phyloP scores from a whole-genome alignment of 2,797 vertebrate genomes.

The Cossypha niveicapilla region DNA sequence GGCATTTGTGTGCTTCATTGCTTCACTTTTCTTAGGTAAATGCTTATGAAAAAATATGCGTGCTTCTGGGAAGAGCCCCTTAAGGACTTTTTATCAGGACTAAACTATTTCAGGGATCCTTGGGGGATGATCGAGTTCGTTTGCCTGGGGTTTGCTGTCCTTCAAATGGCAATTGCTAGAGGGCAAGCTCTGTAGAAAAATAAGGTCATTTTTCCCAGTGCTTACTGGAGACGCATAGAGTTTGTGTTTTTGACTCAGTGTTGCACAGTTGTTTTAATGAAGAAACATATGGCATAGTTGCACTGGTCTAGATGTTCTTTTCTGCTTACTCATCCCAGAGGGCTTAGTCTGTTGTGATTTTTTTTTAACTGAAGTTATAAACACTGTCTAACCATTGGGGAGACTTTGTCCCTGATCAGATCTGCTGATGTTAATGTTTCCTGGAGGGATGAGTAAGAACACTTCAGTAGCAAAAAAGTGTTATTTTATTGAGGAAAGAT shows the following conservation, averaged over 20 bases:
- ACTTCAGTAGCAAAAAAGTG: neutral
- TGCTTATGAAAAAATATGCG: neutral
- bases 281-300: neutral
- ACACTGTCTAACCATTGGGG: neutral
- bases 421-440: neutral
- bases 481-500: neutral
- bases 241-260: neutral
- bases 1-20: neutral
- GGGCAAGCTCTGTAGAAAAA: neutral
- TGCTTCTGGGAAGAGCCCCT: neutral
- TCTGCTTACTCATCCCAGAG: slow-evolving; percentile 31
- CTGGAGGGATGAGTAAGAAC: neutral
- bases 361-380: neutral
- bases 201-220: neutral
- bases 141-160: neutral
- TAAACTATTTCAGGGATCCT: neutral
- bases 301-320: neutral
- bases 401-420: neutral
- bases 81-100: neutral
- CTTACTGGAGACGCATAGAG: neutral
- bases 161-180: neutral
- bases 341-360: neutral
- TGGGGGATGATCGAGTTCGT: neutral
- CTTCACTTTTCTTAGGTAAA: slow-evolving; percentile 51
- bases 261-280: neutral